phyloP scores from a whole-genome alignment of 2,888 invertebrate genomes.

The Phytoseiulus persimilis region DNA sequence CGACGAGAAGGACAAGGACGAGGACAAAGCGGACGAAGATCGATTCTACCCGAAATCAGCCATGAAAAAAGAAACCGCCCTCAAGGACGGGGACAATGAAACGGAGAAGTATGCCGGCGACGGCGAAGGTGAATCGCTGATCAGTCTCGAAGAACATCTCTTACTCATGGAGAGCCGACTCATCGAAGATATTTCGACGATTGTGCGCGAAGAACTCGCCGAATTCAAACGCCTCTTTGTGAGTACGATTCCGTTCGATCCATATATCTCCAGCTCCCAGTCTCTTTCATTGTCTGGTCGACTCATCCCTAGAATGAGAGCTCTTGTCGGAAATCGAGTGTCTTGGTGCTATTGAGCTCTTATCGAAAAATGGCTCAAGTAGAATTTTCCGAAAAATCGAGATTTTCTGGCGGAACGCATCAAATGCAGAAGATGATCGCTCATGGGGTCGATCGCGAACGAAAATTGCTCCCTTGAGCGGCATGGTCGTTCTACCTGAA shows the following conservation, averaged over 20 bases:
- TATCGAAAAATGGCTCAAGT: no score
- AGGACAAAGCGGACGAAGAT: constrained; percentile 26
- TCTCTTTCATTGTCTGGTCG: no score
- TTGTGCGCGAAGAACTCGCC: constrained; percentile 28
- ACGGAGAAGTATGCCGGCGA: constrained; percentile 15
- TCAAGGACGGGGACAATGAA: background rate
- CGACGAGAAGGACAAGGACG: constrained; percentile 36
- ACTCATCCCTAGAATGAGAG: no score
- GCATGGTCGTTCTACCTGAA: no score
- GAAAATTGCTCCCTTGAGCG: no score
- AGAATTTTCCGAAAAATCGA: no score
- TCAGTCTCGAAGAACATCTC: constrained; percentile 27
- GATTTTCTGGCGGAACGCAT: no score
- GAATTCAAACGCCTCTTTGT: constrained; percentile 25
- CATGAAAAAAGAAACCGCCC: constrained; percentile 13
- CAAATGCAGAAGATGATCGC: no score
- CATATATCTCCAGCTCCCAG: no score
- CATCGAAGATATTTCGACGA: constrained; percentile 29
- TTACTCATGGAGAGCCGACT: constrained; percentile 19
- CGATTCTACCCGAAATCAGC: constrained; percentile 35
- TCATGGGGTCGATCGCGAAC: no score
- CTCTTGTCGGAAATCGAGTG: no score
- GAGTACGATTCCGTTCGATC: background rate
- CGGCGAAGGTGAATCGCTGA: background rate
- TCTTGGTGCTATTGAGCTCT: no score